These are phyloP conservation scores for Zeus faber DNA, from an alignment of 2,113 vertebrate genomes.

Conservation along the genomic window DNA sequence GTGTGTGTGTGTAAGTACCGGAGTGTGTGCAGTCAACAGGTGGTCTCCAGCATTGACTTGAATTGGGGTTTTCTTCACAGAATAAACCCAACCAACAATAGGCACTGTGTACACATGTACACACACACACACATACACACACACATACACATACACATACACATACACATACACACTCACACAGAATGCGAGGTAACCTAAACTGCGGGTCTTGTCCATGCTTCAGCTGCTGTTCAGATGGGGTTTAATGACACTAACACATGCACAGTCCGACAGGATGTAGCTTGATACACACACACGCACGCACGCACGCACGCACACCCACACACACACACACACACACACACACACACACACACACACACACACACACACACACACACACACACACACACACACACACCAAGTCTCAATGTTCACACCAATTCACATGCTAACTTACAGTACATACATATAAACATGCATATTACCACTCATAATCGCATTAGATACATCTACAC, in stretches of 20 bases:
- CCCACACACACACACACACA: slow-evolving; percentile 6
- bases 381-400: background rate
- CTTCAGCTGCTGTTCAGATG: slow-evolving; percentile 56
- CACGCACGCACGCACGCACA: slow-evolving; percentile 1
- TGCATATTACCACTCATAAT: too few relatives aligned
- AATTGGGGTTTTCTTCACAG: slow-evolving; percentile 78
- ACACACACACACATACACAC: slow-evolving; percentile 15
- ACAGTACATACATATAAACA: background rate
- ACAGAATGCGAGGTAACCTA: slow-evolving; percentile 59
- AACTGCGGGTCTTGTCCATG: slow-evolving; percentile 52
- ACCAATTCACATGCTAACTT: background rate
- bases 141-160: slow-evolving; percentile 53
- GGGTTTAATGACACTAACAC: slow-evolving; percentile 37
- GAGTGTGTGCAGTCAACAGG: slow-evolving; percentile 76
- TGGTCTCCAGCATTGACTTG: slow-evolving; percentile 76
- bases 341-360: background rate
- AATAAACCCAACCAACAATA: slow-evolving; percentile 74
- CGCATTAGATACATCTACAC: too few relatives aligned
- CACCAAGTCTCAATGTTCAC: background rate
- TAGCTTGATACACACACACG: slow-evolving; percentile 10
- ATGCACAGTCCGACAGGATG: slow-evolving; percentile 35
- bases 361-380: slow-evolving; percentile 10
- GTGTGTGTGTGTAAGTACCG: slow-evolving; percentile 29
- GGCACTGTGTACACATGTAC: slow-evolving; percentile 71
- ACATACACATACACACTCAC: background rate